These are phyloP conservation scores for Scrobipalpa costella DNA, from an alignment of 2,888 invertebrate genomes.

Conservation along the genomic window DNA sequence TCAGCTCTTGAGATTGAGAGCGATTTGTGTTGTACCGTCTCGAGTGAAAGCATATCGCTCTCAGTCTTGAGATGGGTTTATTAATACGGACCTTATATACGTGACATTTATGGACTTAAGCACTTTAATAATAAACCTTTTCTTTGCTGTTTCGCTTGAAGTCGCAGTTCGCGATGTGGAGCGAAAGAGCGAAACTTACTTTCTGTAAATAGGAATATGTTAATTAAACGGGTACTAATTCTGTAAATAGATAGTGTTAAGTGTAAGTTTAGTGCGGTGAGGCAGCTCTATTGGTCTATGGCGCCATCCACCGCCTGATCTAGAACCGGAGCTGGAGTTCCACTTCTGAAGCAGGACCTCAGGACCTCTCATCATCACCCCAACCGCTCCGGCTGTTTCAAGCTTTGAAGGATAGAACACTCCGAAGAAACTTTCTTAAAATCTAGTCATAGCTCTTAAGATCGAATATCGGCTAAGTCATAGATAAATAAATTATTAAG, in stretches of 20 bases:
- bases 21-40: not conserved
- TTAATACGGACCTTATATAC: constrained; percentile 1
- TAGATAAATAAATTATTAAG: constrained; percentile 22
- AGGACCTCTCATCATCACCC: constrained; percentile 29
- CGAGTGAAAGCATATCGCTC: not conserved
- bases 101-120: constrained; percentile 12
- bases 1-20: not conserved
- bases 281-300: constrained; percentile 72
- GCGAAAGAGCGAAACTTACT: constrained; percentile 39
- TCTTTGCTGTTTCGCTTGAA: not conserved
- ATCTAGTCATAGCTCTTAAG: constrained; percentile 30
- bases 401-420: constrained; percentile 3
- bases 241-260: constrained; percentile 75
- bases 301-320: constrained; percentile 29
- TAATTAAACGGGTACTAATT: constrained; percentile 74
- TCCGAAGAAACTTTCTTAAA: constrained; percentile 22
- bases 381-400: constrained; percentile 1
- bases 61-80: not conserved
- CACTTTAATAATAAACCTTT: not conserved
- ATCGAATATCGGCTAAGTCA: constrained; percentile 21
- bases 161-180: not conserved
- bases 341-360: not conserved
- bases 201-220: constrained; percentile 67
- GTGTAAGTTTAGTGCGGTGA: constrained; percentile 63
- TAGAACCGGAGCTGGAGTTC: constrained; percentile 27